Base-by-base conservation (phyloP, 1,140 invertebrate species). In the Drosophila pandora region DNA sequence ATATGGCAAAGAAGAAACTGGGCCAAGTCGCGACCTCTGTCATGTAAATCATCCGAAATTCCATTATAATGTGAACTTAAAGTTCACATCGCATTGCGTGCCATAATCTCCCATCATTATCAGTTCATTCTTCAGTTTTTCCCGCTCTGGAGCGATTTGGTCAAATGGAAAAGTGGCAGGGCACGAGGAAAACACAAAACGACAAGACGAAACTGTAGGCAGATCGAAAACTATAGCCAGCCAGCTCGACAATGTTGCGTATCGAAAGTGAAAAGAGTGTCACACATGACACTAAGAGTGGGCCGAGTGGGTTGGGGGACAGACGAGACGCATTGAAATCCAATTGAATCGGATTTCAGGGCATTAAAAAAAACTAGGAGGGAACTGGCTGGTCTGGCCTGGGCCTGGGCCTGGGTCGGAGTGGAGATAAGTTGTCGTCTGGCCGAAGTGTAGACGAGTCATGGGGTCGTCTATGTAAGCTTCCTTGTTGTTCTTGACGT, bases 31-130 rank as follows among this genome's bases (percentile, higher is more conserved):
- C 57, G 73, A 89, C 71, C 83, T 82, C 78, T 58, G 76, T 67
- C 83, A 73, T 88, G 83, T 88, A 83, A 89, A 89, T 89, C 84
- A 89, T 68, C 76, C 79, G 64, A 89, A 88, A 88, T 89, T 83
- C 84, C 83, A 88, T 88, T 88, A 83, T 79, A 89, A 88, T 79
- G 63, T 88, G 83, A 88, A 88, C 83, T 83, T 67, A 25, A 88
- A 89, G 83, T 88, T 88, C 83, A 88, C 76, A 79, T 48, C 56
- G 72, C 43, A 17, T 84, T 88, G 83, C 83, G 83, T 88, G 84
- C 49, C 58, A 89, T 88, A 88, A 88, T 89, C 84, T 79, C 8
- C 50, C 72, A 70, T 77, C 84, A 77, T 87, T 84, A 84, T 81
- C 81, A 81, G 74, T 77, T 75, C 63, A 45, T 56, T 58, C 52